Conservation (phyloP, 2,888 invertebrate genomes). For the Rhorus exstirpatorius region DNA sequence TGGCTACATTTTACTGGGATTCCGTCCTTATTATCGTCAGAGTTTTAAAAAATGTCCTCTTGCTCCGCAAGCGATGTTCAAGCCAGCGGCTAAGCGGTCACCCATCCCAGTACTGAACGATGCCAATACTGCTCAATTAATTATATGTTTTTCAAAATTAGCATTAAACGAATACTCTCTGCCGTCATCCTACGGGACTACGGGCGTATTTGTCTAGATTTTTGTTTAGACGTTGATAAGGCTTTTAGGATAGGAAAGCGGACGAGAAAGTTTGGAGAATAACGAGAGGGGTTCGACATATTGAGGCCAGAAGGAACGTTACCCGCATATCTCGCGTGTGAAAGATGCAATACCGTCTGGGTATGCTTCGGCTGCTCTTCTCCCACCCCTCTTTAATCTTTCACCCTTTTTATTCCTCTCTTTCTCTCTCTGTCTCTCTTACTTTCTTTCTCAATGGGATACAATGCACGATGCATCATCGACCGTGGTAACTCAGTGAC, state of each 20-base stretch:
- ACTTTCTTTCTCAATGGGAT: constrained; percentile 43
- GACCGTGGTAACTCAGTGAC: constrained; percentile 74
- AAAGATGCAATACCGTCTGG: constrained; percentile 31
- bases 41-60: no score
- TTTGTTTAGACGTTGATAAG: background rate
- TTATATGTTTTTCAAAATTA: no score
- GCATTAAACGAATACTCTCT: no score
- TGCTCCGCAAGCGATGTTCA: no score
- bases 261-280: background rate
- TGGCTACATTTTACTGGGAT: no score
- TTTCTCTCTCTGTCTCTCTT: background rate
- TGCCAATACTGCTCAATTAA: no score
- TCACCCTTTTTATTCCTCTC: background rate
- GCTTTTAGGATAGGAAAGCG: background rate
- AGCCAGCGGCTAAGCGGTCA: no score
- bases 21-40: no score
- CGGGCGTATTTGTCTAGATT: background rate
- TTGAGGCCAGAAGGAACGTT: background rate
- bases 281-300: constrained; percentile 1
- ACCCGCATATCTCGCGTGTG: constrained; percentile 6
- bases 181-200: background rate
- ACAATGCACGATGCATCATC: constrained; percentile 76
- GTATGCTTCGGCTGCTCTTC: constrained; percentile 12
- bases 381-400: constrained; percentile 17
- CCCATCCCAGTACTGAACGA: no score